phyloP scores from a whole-genome alignment of 64 coral and sea anemone genomes.

The Stichodactyla mertensii region DNA sequence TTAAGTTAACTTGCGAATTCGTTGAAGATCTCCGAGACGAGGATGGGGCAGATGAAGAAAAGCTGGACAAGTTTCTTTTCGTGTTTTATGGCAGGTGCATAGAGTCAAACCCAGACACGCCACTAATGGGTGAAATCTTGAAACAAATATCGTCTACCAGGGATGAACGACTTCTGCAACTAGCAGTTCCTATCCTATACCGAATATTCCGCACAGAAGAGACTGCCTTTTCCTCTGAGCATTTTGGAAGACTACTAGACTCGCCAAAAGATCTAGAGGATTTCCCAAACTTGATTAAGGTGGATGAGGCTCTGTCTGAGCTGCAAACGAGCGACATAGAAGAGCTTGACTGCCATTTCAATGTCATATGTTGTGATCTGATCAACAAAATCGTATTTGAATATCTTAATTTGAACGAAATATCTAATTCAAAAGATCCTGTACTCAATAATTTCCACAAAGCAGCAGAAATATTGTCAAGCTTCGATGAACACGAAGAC shows the following conservation, averaged over 20 bases:
- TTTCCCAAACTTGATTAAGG: constrained; percentile 52
- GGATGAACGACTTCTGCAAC: constrained; percentile 14
- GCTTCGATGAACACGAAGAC: not conserved
- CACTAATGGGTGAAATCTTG: constrained; percentile 51
- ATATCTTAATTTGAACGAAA: constrained; percentile 18
- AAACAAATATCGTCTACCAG: constrained; percentile 52
- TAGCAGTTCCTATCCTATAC: constrained; percentile 53
- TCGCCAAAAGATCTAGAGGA: constrained; percentile 24
- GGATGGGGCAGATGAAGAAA: constrained; percentile 15
- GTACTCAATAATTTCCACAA: constrained; percentile 38
- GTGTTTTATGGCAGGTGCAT: constrained; percentile 69
- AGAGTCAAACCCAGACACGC: constrained; percentile 72
- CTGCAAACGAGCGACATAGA: constrained; percentile 1
- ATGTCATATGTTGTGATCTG: constrained; percentile 80
- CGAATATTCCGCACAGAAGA: constrained; percentile 55
- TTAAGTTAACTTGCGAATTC: constrained; percentile 32
- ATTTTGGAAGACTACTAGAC: constrained; percentile 45
- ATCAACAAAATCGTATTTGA: constrained; percentile 65
- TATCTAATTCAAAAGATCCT: constrained; percentile 47
- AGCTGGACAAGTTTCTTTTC: constrained; percentile 51
- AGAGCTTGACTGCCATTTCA: constrained; percentile 42
- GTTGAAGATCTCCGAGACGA: constrained; percentile 20
- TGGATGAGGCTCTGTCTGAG: constrained; percentile 33
- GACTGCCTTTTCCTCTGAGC: constrained; percentile 31
- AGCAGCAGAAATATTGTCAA: constrained; percentile 4